Evolutionary conservation across 2,113 vertebrate species (phyloP).

Genomic region (Petaurus breviceps): DNA sequence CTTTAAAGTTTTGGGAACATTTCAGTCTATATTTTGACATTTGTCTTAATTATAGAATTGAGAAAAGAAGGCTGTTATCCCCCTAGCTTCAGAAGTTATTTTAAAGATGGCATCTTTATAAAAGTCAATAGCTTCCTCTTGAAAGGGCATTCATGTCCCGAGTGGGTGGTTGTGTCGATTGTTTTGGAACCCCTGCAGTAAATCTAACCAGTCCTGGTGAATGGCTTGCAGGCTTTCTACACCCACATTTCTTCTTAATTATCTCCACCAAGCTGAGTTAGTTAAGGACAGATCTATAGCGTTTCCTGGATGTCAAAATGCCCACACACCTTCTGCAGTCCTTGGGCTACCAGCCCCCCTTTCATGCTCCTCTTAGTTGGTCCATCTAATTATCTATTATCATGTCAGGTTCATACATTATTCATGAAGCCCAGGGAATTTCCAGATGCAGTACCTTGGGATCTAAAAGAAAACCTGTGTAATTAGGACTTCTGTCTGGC

Average conservation of each 20-base stretch:
- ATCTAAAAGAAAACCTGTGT: conserved; percentile 74
- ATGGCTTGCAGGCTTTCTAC: conserved; percentile 83
- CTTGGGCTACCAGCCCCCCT: conserved; percentile 79
- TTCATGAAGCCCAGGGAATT: conserved; percentile 73
- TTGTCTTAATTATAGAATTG: conserved; percentile 81
- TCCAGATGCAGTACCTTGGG: conserved; percentile 65
- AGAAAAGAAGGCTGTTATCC: conserved; percentile 80
- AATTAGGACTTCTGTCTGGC: conserved; percentile 57
- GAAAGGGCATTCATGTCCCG: conserved; percentile 86
- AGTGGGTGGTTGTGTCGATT: conserved; percentile 87
- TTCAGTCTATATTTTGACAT: conserved; percentile 78
- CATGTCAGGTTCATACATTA: conserved; percentile 72
- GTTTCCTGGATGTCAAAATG: conserved; percentile 87
- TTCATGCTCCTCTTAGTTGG: conserved; percentile 80
- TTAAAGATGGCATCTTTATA: conserved; percentile 85
- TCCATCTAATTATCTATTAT: conserved; percentile 82
- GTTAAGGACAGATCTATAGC: conserved; percentile 88
- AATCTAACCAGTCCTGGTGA: conserved; percentile 83
- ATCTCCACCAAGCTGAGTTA: conserved; percentile 89
- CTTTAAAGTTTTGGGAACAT: conserved; percentile 60
- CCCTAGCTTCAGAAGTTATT: conserved; percentile 85
- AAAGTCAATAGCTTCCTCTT: conserved; percentile 86
- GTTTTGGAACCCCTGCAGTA: conserved; percentile 86
- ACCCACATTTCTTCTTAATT: conserved; percentile 90
- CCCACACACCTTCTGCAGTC: conserved; percentile 88